Evolutionary conservation across 2,888 invertebrate species (phyloP), one percentile per base, ranked within the genome.

Genomic region (Drosophila diplacantha): DNA sequence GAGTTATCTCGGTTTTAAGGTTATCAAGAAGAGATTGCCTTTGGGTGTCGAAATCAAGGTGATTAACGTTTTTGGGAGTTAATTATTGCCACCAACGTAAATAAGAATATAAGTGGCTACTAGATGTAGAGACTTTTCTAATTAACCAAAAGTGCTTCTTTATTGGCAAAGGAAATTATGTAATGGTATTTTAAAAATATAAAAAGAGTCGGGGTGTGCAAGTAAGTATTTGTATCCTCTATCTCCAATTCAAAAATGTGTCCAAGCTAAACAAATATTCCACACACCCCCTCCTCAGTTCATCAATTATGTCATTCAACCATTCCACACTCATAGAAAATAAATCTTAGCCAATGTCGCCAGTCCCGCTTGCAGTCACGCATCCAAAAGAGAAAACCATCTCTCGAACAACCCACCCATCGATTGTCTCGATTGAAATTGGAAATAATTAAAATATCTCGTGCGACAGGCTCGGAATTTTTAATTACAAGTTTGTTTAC

Each of bases 381-480:
- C 39, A 62, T 57, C 60, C 35, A 16, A 20, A 49, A 31, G 24
- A 24, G 5, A 41, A 41, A 20, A 18, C 8, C 49, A 29, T 52
- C 47, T 29, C 9, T 24, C n/a, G 16, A 26, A 26, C 18, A 43
- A 34, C 29, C 51, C 46, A 41, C 29, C 39, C 59, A 55, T 22
- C 18, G 24, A 31, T 32, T 50, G 69, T 53, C 43, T 47, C 52
- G 39, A 24, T 37, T 50, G 7, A 56, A 69, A 81, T 83, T 77
- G 81, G 71, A 78, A 70, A 81, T 81, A 83, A 80, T 83, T 83
- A 74, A 80, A 83, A 81, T 80, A 79, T 79, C 79, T 71, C 56
- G 43, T 61, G 16, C 46, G 61, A 39, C 47, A 51, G 59, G 62
- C 41, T n/a, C 52, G 32, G 79, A 72, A 80, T 80, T 61, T 31